phyloP scores from a whole-genome alignment of 2,113 vertebrate genomes.

The Hyperoodon ampullatus region DNA sequence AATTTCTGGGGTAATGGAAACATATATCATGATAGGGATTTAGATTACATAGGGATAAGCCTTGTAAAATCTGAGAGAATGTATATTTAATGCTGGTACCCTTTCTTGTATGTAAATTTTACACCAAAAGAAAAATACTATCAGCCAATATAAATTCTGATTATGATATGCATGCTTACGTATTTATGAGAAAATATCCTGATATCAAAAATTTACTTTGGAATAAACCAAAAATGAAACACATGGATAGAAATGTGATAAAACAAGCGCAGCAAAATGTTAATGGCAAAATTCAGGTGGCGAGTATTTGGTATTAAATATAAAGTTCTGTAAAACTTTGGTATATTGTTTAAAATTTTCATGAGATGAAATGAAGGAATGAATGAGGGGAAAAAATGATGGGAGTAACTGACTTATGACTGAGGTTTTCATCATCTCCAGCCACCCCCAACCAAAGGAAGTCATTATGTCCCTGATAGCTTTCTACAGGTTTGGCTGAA shows the following conservation, averaged over 20 bases:
- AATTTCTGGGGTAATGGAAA: background rate
- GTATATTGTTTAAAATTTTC: background rate
- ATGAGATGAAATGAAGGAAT: background rate
- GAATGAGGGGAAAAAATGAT: background rate
- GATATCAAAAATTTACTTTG: background rate
- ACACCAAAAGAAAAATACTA: background rate
- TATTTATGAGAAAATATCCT: background rate
- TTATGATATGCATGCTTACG: background rate
- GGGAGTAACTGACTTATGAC: background rate
- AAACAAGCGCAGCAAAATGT: background rate
- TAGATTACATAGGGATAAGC: background rate
- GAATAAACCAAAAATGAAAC: background rate
- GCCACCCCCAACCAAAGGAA: background rate
- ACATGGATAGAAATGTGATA: background rate
- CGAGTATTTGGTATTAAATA: background rate
- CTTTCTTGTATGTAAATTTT: background rate
- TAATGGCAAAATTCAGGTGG: background rate
- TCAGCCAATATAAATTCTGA: slow-evolving; percentile 1
- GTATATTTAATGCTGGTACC: background rate
- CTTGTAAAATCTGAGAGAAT: background rate
- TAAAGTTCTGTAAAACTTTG: background rate
- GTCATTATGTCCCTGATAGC: too few relatives aligned
- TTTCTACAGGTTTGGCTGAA: background rate
- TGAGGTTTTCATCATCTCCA: background rate
- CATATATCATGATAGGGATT: background rate